Base-by-base conservation (phyloP, 2,888 invertebrate genomes). In the Oligia fasciuncula region DNA sequence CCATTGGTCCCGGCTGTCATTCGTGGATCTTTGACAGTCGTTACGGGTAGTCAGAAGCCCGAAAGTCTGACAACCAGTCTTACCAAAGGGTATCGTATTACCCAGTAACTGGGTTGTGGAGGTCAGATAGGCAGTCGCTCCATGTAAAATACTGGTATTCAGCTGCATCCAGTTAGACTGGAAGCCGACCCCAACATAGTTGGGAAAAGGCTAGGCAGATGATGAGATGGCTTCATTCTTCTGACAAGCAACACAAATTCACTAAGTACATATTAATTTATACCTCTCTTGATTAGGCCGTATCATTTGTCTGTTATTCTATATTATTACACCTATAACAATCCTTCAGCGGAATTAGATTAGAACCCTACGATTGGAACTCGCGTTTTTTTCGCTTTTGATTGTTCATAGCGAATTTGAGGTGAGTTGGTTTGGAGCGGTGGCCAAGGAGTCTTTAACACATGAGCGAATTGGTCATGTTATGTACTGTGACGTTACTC, bases 311-410 rank as follows among this genome's bases (percentile, higher is more conserved):
- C 81, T 76, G 74, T 63, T 79, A 81, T 63, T 51, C 66, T 72
- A 70, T 84, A 78, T 77, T 82, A 88, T 85, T 85, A 88, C 79
- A 79, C 73, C 67, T 73, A 79, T 84, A 83, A 81, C 87, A 79
- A 89, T 86, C 87, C 86, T 86, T 90, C 84, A 81, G 76, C 78
- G 65, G 49, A 86, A 89, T 87, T 86, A 85, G 86, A 89, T 89
- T 87, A 79, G 54, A 54, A 68, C 29, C 73, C 78, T 86, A 86
- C 87, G 17, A 29, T 1, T 40, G 35, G 23, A 81, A 77, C 83
- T 89, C 87, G 49, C n/a, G 0, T 4, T 8, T 46, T 72, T 43
- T 81, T 49, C 84, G 67, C 57, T 71, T 77, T 54, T 23, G 23
- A 5, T 62, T 63, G 17, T 11, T 46, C 29, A 14, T 40, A 2